These are phyloP conservation scores for Etheostoma cragini DNA, from an alignment of 2,113 vertebrate species.

Conservation along the genomic window DNA sequence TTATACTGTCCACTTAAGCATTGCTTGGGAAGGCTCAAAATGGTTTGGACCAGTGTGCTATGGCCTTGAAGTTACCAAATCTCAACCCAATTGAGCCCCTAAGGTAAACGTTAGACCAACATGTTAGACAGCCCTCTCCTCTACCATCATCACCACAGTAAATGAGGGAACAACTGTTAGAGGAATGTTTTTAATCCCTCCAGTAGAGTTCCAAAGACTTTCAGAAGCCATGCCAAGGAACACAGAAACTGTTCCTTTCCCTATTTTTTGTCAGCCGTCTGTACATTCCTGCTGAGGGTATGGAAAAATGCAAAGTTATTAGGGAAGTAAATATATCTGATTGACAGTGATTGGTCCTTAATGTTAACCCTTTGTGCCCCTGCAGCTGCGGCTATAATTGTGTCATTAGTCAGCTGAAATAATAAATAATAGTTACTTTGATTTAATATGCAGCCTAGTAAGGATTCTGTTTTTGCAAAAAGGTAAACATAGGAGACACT, in stretches of 20 bases:
- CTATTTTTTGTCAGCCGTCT: constrained; percentile 56
- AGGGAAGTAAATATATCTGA: background rate
- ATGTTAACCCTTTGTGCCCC: background rate
- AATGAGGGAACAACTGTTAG: constrained; percentile 23
- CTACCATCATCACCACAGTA: constrained; percentile 9
- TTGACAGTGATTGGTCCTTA: background rate
- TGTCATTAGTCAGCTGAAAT: constrained; percentile 9
- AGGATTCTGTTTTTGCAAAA: background rate
- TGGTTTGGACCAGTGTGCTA: background rate
- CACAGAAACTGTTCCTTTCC: constrained; percentile 14
- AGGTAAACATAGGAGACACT: constrained; percentile 38
- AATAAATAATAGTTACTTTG: constrained; percentile 30
- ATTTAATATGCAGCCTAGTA: background rate
- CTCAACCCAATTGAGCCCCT: background rate
- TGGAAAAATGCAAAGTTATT: background rate
- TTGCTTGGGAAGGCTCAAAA: background rate
- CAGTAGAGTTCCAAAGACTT: constrained; percentile 16
- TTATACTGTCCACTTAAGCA: background rate
- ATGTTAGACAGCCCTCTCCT: constrained; percentile 4
- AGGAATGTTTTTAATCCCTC: constrained; percentile 40
- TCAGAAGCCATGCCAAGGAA: constrained; percentile 37
- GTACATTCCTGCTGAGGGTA: constrained; percentile 26
- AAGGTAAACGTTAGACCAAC: background rate
- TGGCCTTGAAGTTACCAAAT: background rate
- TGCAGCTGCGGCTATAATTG: background rate